Evolutionary conservation across 2,888 invertebrate species (phyloP).

Genomic region (Nycteola revayana): DNA sequence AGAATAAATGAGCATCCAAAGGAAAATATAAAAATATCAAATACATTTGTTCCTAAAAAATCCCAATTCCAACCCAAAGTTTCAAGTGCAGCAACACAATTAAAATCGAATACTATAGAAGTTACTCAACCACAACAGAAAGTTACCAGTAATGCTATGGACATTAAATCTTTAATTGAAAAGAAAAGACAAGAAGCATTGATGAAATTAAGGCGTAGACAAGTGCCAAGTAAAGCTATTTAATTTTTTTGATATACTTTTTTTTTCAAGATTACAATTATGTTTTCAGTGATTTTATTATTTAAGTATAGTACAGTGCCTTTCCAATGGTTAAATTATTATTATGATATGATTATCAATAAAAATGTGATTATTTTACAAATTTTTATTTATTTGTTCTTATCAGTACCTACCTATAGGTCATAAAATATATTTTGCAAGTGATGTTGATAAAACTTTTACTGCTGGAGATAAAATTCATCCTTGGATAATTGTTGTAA

Average conservation of each 20-base stretch:
- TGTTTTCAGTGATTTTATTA: conserved; percentile 14
- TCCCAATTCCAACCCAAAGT: conserved; percentile 51
- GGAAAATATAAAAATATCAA: neutral
- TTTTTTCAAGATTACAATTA: conserved; percentile 23
- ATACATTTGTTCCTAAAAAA: conserved; percentile 7
- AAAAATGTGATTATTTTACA: too few species aligned
- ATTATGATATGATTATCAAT: too few species aligned
- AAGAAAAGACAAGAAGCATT: conserved; percentile 75
- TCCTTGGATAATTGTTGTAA: too few species aligned
- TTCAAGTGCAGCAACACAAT: conserved; percentile 16
- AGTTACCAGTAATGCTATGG: conserved; percentile 24
- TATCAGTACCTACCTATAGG: too few species aligned
- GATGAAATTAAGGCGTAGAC: conserved; percentile 63
- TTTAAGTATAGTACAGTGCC: too few species aligned
- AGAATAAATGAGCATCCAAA: conserved; percentile 16
- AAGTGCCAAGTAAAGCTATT: conserved; percentile 46
- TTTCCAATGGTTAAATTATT: too few species aligned
- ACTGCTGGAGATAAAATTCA: too few species aligned
- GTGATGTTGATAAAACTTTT: too few species aligned
- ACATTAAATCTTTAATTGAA: conserved; percentile 64
- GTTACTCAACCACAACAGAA: conserved; percentile 19
- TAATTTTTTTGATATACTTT: conserved; percentile 15
- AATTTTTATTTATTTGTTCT: too few species aligned
- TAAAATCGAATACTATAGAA: neutral
- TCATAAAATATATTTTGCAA: too few species aligned